These are phyloP conservation scores for Pitta sordida DNA, from an alignment of 2,113 vertebrate genomes.

Conservation along the genomic window DNA sequence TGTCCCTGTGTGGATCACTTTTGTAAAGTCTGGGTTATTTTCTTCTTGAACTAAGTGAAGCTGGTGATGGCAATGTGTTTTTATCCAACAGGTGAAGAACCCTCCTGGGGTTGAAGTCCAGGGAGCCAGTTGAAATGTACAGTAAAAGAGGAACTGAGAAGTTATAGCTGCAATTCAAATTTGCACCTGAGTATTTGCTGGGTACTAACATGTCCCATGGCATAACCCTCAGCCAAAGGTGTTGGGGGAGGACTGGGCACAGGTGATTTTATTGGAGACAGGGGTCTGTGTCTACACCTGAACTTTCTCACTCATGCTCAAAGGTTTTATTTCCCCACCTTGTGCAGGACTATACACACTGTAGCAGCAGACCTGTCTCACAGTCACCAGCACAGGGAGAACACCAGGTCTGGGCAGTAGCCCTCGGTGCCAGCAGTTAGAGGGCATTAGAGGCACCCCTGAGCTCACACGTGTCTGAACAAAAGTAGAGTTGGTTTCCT, in stretches of 20 bases:
- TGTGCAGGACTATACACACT: background rate
- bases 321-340: background rate
- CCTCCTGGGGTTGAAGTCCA: background rate
- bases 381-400: background rate
- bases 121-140: background rate
- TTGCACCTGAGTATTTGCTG: background rate
- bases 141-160: background rate
- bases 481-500: background rate
- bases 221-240: fast-evolving
- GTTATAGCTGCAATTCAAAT: background rate
- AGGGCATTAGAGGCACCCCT: background rate
- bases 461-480: background rate
- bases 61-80: background rate
- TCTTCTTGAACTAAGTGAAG: background rate
- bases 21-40: background rate
- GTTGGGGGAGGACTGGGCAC: background rate
- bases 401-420: background rate
- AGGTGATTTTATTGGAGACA: background rate
- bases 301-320: background rate
- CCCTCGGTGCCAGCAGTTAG: background rate
- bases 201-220: background rate
- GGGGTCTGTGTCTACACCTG: background rate
- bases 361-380: background rate
- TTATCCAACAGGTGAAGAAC: background rate
- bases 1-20: background rate